Base-by-base conservation (phyloP, 2,888 invertebrate genomes). In the Acleris literana region DNA sequence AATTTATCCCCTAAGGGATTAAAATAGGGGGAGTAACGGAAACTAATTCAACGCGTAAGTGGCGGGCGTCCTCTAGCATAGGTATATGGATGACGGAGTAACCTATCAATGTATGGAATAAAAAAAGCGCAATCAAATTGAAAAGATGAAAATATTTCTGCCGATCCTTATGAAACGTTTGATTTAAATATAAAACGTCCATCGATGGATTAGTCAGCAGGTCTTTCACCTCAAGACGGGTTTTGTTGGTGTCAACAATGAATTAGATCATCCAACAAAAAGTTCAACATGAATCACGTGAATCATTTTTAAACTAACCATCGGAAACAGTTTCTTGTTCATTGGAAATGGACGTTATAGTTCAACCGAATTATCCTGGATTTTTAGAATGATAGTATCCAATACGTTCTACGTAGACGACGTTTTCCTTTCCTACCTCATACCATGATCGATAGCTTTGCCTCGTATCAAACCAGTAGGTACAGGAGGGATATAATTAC, bases 181-280 rank as follows among this genome's bases (percentile, higher is more conserved):
- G 43, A 51, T 51, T 20, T 39, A 39, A 39, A 39, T 13, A 39
- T 39, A 56, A 64, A 58, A 59, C 46, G 46, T 53, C 60, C 56
- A 55, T 20, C 60, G 49, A 55, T 43, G 29, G 44, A 58, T 59
- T 43, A 65, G 65, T 55, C 58, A 53, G 22, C 25, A 48, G 64
- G 64, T 65, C 65, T 61, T 65, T 65, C 65, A 65, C 65, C 65
- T 56, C 51, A 51, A 55, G 63, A 65, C 55, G 54, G 5, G 52
- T n/a, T n/a, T 39, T 18, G 20, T 49, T 33, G 51, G 43, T 33
- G 55, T 49, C 56, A 46, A 60, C 60, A 60, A 60, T 65, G 29
- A 60, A 60, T 43, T 59, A 44, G 59, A 48, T 61, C 44, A 65
- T 61, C 20, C 55, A 17, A 46, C 65, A 65, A 65, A 60, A 65